Base-by-base conservation (phyloP, 2,797 vertebrate genomes). In the Mormyrops boulengeri region DNA sequence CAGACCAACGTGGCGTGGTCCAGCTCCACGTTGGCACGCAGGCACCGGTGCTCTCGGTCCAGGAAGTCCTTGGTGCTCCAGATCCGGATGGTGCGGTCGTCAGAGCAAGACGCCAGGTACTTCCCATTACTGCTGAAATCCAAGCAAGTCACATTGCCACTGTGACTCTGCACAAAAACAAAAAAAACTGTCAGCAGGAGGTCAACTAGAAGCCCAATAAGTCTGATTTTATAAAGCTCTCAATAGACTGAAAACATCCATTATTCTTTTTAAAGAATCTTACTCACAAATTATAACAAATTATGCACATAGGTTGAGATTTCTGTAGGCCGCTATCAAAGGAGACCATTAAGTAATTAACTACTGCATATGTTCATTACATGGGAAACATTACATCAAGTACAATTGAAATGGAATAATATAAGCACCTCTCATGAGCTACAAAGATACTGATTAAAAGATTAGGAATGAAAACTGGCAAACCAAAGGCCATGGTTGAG, bases 91-190 rank as follows among this genome's bases (percentile, higher is more conserved):
- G 98, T 98, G 80, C 98, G 98, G 92, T 99, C 98, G 0, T 99
- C 97, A 0, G 98, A 95, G 1, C 98, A 99, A 0, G 98, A 98
- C 0, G 97, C 98, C 94, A 99, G 93, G 90, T 99, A 99, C 92
- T 99, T 99, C 57, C 98, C 98, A 0, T 97, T 98, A 92, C 97
- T 98, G 95, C 98, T 98, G 92, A 99, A 99, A 93, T 99, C 97
- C 80, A 99, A 92, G 92, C 97, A 98, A 0, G 96, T 97, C 88
- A 99, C 94, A 0, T 96, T 96, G 2, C 97, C 97, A 30, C 95
- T 97, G 94, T 99, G 98, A 90, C 96, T 96, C 98, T 99, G 89
- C 3, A 82, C 60, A 41, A 22, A 30, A 17, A n/a, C 41, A 69
- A 34, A 73, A 38, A 77, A 19, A 80, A 19, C 38, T n/a, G 82